Percentiles rank a stretch among this genome's conserved stretches.
Evolutionary conservation across 2,113 vertebrate genomes (phyloP).

Genomic region (Rafetus swinhoei): DNA sequence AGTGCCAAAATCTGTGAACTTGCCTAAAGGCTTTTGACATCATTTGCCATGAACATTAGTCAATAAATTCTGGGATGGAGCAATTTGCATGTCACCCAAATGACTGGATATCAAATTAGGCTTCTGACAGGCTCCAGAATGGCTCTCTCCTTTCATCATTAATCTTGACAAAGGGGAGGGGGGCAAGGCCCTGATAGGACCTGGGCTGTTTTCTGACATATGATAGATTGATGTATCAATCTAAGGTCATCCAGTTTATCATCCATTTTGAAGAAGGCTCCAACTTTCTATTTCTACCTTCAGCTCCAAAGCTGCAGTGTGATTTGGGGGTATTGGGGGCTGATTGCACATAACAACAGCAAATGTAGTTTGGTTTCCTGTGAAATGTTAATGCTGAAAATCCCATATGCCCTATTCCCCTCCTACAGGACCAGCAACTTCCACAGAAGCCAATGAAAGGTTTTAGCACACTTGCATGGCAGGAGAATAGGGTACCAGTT

Average conservation of each 20-base stretch:
- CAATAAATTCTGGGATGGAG: slow-evolving; percentile 30
- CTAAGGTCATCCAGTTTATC: neutral
- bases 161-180: slow-evolving; percentile 44
- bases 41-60: neutral
- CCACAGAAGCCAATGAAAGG: neutral
- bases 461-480: neutral
- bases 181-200: slow-evolving; percentile 8
- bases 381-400: neutral
- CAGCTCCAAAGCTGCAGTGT: neutral
- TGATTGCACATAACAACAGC: neutral
- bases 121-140: slow-evolving; percentile 34
- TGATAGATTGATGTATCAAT: neutral
- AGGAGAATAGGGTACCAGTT: neutral
- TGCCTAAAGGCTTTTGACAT: slow-evolving; percentile 26
- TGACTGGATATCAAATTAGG: slow-evolving; percentile 13
- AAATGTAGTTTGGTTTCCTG: neutral
- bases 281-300: neutral
- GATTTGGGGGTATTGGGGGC: neutral
- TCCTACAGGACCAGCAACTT: neutral
- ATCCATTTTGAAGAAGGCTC: neutral
- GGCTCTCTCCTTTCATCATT: slow-evolving; percentile 8
- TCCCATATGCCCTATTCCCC: neutral
- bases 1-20: slow-evolving; percentile 28
- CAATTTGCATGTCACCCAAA: neutral
- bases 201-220: slow-evolving; percentile 15